Evolutionary conservation across 1,140 invertebrate species (phyloP).

Genomic region (Dreissena rostriformis): DNA sequence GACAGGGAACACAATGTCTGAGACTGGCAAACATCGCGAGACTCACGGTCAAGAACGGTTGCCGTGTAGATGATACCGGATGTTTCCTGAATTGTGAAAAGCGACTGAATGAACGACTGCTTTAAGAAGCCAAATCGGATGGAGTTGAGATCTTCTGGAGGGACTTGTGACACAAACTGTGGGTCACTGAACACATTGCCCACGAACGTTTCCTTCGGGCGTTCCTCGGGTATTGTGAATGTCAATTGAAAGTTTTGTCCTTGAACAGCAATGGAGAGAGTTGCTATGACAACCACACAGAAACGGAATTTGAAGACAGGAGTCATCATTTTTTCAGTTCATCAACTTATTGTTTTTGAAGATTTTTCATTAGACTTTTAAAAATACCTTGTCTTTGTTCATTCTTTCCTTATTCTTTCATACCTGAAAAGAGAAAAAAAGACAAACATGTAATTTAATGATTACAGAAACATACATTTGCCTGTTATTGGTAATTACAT

Average conservation of each 20-base stretch:
- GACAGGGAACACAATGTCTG: constrained; percentile 34
- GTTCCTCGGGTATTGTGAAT: constrained; percentile 46
- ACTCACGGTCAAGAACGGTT: constrained; percentile 52
- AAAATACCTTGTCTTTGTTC: not conserved
- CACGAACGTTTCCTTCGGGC: constrained; percentile 34
- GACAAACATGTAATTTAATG: too few relatives aligned
- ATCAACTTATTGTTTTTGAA: not conserved
- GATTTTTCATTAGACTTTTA: not conserved
- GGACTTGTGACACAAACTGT: constrained; percentile 40
- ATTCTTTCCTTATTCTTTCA: not conserved
- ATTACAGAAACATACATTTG: too few relatives aligned
- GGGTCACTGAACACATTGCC: constrained; percentile 44
- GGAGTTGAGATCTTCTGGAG: constrained; percentile 25
- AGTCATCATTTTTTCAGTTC: too few relatives aligned
- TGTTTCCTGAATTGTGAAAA: constrained; percentile 31
- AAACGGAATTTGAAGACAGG: not conserved
- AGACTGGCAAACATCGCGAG: constrained; percentile 44
- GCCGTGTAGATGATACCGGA: constrained; percentile 43
- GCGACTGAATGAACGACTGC: constrained; percentile 30
- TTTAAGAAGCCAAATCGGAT: constrained; percentile 42
- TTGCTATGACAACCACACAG: not conserved
- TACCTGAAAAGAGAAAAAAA: too few relatives aligned
- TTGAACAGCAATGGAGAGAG: not conserved
- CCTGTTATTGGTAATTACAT: too few relatives aligned
- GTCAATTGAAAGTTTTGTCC: constrained; percentile 49